These are phyloP conservation scores for Drosophila nr. fundita DNA, from an alignment of 2,888 invertebrate species.

Conservation along the genomic window DNA sequence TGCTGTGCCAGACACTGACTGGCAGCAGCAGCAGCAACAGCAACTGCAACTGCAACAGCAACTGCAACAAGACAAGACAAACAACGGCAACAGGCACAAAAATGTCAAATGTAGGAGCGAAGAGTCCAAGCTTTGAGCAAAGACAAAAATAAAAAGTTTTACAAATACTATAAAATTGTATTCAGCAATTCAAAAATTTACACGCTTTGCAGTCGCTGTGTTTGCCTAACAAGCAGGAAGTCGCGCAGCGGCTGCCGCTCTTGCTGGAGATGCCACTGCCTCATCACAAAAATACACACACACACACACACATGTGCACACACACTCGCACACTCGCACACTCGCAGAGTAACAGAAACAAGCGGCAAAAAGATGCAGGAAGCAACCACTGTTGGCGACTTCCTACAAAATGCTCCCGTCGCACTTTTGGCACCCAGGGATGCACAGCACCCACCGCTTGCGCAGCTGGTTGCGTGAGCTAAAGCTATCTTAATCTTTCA, in stretches of 20 bases:
- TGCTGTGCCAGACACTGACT: slow-evolving; percentile 29
- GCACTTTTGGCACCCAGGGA: slow-evolving; percentile 46
- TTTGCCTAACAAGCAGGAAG: slow-evolving; percentile 80
- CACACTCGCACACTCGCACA: not conserved
- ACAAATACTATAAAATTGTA: slow-evolving; percentile 47
- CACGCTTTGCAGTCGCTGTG: slow-evolving; percentile 52
- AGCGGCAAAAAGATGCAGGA: slow-evolving; percentile 76
- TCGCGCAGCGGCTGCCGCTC: slow-evolving; percentile 50
- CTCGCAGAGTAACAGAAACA: slow-evolving; percentile 44
- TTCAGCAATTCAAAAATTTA: slow-evolving; percentile 63
- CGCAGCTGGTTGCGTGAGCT: slow-evolving; percentile 61
- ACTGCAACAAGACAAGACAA: slow-evolving; percentile 3
- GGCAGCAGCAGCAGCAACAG: slow-evolving; percentile 6
- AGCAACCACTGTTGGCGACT: slow-evolving; percentile 71
- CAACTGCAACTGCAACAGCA: slow-evolving; percentile 17
- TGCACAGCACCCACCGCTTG: slow-evolving; percentile 52
- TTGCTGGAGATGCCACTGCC: slow-evolving; percentile 63
- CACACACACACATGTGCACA: slow-evolving; percentile 11
- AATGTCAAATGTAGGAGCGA: slow-evolving; percentile 78
- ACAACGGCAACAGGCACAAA: slow-evolving; percentile 46
- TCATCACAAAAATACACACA: slow-evolving; percentile 40
- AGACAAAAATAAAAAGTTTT: slow-evolving; percentile 28
- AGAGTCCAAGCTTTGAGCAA: slow-evolving; percentile 39
- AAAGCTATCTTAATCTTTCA: slow-evolving; percentile 67
- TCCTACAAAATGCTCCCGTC: slow-evolving; percentile 58